Conservation (phyloP, 2,888 invertebrate species). For the Scaptomyza cyrtandrae region DNA sequence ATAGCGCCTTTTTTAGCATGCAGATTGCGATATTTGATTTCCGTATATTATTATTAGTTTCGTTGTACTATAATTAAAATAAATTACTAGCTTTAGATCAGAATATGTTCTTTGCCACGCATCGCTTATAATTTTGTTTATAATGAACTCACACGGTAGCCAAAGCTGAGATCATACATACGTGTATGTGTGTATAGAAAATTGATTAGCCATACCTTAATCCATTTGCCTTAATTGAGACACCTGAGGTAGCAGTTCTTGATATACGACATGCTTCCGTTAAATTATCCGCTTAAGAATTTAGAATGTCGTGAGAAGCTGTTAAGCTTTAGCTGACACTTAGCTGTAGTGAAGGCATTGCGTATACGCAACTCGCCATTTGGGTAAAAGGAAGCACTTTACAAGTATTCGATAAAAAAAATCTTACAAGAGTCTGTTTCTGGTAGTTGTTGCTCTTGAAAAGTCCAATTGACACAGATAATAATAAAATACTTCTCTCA, state of each 20-base stretch:
- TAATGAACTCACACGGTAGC: conserved; percentile 63
- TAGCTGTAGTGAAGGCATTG: conserved; percentile 40
- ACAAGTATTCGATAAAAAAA: conserved; percentile 16
- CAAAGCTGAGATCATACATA: conserved; percentile 56
- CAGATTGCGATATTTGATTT: conserved; percentile 57
- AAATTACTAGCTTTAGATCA: conserved; percentile 51
- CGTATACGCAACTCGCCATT: conserved; percentile 46
- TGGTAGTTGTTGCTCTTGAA: conserved; percentile 66
- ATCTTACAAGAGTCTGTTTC: conserved; percentile 12
- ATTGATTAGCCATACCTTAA: conserved; percentile 51
- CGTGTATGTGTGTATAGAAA: conserved; percentile 48
- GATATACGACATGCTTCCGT: conserved; percentile 64
- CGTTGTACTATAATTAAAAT: conserved; percentile 63
- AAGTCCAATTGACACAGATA: conserved; percentile 74
- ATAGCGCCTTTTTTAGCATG: conserved; percentile 33
- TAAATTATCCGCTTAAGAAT: conserved; percentile 63
- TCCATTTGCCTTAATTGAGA: conserved; percentile 63
- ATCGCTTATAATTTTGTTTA: conserved; percentile 34
- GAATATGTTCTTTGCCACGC: conserved; percentile 41
- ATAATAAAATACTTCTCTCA: conserved; percentile 41
- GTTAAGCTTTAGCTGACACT: conserved; percentile 56
- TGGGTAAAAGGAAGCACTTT: conserved; percentile 50
- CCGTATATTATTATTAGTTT: conserved; percentile 56
- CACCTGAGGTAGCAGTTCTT: conserved; percentile 38
- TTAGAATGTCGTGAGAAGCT: conserved; percentile 34